A percentile compares a stretch with the other conserved stretches of the same genome.
Evolutionary conservation across 1,140 invertebrate genomes (phyloP).

Genomic region (Mamestra configurata): DNA sequence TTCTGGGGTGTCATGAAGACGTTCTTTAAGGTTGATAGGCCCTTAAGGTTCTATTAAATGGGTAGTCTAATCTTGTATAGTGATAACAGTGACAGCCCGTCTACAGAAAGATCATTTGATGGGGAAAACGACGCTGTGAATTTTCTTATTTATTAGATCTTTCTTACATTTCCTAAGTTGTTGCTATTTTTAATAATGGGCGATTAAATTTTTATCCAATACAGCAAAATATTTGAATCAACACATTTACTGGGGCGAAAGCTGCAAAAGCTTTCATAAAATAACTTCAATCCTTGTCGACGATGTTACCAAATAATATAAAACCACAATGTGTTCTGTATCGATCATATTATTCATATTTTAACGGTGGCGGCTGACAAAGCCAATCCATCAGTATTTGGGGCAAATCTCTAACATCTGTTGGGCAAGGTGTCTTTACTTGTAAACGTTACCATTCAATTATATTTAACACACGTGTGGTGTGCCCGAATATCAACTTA

Average conservation of each 20-base stretch:
- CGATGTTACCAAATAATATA: no score
- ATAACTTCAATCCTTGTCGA: no score
- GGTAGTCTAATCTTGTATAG: slow-evolving; percentile 6
- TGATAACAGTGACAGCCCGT: not conserved
- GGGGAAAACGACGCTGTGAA: no score
- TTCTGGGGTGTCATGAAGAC: not conserved
- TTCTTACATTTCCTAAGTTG: no score
- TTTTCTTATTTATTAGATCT: no score
- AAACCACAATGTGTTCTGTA: slow-evolving; percentile 33
- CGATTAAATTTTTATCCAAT: no score
- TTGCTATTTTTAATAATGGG: no score
- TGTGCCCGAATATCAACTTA: slow-evolving; percentile 55
- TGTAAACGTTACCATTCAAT: slow-evolving; percentile 65
- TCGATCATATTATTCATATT: slow-evolving; percentile 8
- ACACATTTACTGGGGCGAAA: not conserved
- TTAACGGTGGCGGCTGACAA: slow-evolving; percentile 32
- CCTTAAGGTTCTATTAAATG: slow-evolving; percentile 3
- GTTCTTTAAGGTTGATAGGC: slow-evolving; percentile 19
- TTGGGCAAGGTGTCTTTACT: slow-evolving; percentile 75
- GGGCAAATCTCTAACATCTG: slow-evolving; percentile 79
- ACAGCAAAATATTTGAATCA: no score
- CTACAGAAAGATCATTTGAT: not conserved
- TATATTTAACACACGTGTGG: slow-evolving; percentile 69
- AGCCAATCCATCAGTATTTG: slow-evolving; percentile 63
- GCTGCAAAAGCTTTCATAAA: slow-evolving; percentile 7